Conservation (phyloP, 1,140 invertebrate genomes). For the Micrasema minimum region DNA sequence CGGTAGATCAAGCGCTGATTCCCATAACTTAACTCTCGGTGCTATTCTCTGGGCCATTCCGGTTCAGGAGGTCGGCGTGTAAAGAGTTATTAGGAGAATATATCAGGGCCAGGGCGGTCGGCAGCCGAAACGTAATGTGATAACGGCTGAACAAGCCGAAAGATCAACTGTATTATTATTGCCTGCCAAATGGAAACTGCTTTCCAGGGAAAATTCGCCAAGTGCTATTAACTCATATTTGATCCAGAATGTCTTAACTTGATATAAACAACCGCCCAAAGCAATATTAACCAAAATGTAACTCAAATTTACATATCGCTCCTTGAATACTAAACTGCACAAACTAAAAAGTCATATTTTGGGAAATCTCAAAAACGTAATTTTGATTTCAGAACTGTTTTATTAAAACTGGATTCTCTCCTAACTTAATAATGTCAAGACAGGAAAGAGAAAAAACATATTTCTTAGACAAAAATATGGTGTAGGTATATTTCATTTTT, state of each 20-base stretch:
- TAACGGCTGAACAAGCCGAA: slow-evolving; percentile 36
- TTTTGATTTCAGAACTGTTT: too few relatives aligned
- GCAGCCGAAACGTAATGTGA: slow-evolving; percentile 37
- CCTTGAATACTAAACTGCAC: too few relatives aligned
- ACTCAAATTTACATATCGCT: too few relatives aligned
- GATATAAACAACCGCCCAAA: too few relatives aligned
- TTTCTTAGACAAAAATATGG: too few relatives aligned
- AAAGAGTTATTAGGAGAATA: slow-evolving; percentile 46
- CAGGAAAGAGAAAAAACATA: too few relatives aligned
- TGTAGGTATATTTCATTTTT: too few relatives aligned
- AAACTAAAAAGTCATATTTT: too few relatives aligned
- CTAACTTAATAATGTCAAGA: too few relatives aligned
- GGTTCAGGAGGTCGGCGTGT: slow-evolving; percentile 32
- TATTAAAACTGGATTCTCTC: too few relatives aligned
- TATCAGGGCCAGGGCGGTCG: slow-evolving; percentile 39
- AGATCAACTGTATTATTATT: slow-evolving; percentile 38
- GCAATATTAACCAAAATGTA: too few relatives aligned
- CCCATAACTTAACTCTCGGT: slow-evolving; percentile 11
- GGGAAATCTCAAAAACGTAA: too few relatives aligned
- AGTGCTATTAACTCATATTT: slow-evolving; percentile 13
- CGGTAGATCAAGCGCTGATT: background rate
- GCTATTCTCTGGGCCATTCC: slow-evolving; percentile 28
- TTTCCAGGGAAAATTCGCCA: slow-evolving; percentile 8
- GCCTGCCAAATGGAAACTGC: slow-evolving; percentile 25
- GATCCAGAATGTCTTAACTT: background rate